These are phyloP conservation scores for Dyspetes luteomarginatus DNA, from an alignment of 2,888 invertebrate species.

Conservation along the genomic window DNA sequence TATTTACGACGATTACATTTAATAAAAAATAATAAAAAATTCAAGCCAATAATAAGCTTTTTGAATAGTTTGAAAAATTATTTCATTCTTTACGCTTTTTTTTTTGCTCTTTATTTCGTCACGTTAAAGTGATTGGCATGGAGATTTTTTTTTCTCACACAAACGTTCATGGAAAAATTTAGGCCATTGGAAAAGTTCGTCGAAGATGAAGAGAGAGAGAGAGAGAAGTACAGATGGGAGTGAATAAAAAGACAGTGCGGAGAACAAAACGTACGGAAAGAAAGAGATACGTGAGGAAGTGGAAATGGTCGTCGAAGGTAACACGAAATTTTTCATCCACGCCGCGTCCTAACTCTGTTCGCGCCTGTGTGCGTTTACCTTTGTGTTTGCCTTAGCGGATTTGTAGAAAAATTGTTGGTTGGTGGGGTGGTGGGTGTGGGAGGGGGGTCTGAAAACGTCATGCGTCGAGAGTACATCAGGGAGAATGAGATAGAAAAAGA, in stretches of 20 bases:
- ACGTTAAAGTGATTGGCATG: conserved; percentile 26
- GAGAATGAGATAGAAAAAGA: background rate
- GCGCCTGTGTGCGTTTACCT: conserved; percentile 26
- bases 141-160: conserved; percentile 11
- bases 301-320: conserved; percentile 48
- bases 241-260: conserved; percentile 3
- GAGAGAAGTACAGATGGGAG: background rate
- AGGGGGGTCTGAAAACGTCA: background rate
- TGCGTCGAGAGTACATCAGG: conserved; percentile 21
- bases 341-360: conserved; percentile 46
- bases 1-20: too few relatives aligned
- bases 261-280: conserved; percentile 18
- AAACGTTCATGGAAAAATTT: conserved; percentile 12
- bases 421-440: background rate
- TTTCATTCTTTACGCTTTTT: background rate
- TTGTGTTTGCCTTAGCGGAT: conserved; percentile 25
- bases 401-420: conserved; percentile 32
- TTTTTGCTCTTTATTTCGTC: background rate
- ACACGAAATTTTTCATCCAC: conserved; percentile 64
- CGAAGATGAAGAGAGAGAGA: background rate
- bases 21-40: too few relatives aligned
- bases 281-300: conserved; percentile 34
- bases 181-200: background rate
- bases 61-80: too few relatives aligned
- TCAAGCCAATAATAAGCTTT: too few relatives aligned